Percentiles rank a stretch among this genome's conserved stretches.
These are phyloP conservation scores for Drosophila ustulata DNA, from an alignment of 2,888 invertebrate genomes.

Conservation along the genomic window DNA sequence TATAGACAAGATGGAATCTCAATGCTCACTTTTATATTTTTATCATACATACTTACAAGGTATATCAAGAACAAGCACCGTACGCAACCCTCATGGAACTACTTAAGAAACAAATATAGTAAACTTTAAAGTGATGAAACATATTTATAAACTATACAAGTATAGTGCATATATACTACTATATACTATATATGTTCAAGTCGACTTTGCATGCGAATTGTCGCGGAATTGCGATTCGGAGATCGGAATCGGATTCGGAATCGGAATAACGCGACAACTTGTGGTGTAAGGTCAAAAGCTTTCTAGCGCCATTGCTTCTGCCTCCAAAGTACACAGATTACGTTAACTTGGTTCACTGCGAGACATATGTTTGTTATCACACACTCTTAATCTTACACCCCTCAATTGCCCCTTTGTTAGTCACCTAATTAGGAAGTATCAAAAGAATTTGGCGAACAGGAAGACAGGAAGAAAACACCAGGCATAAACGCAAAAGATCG, in stretches of 20 bases:
- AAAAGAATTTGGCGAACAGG: not conserved
- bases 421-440: slow-evolving; percentile 8
- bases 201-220: slow-evolving; percentile 5
- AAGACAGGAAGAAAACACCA: slow-evolving; percentile 62
- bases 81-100: slow-evolving; percentile 63
- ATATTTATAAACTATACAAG: slow-evolving; percentile 42
- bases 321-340: slow-evolving; percentile 25
- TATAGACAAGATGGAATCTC: slow-evolving; percentile 48
- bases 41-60: slow-evolving; percentile 70
- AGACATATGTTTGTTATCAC: slow-evolving; percentile 40
- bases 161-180: slow-evolving; percentile 10
- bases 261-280: slow-evolving; percentile 9
- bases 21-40: slow-evolving; percentile 80
- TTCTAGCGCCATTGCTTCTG: slow-evolving; percentile 59
- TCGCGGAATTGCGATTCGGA: not conserved
- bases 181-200: slow-evolving; percentile 9
- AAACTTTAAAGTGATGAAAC: slow-evolving; percentile 38
- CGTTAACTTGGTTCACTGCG: slow-evolving; percentile 48
- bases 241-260: slow-evolving; percentile 2
- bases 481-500: slow-evolving; percentile 78
- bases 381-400: slow-evolving; percentile 1
- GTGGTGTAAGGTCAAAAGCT: slow-evolving; percentile 33
- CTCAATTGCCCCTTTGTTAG: slow-evolving; percentile 17
- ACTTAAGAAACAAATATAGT: slow-evolving; percentile 29
- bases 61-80: slow-evolving; percentile 68